phyloP scores from a whole-genome alignment of 1,140 invertebrate genomes.

The Caenorhabditis remanei region DNA sequence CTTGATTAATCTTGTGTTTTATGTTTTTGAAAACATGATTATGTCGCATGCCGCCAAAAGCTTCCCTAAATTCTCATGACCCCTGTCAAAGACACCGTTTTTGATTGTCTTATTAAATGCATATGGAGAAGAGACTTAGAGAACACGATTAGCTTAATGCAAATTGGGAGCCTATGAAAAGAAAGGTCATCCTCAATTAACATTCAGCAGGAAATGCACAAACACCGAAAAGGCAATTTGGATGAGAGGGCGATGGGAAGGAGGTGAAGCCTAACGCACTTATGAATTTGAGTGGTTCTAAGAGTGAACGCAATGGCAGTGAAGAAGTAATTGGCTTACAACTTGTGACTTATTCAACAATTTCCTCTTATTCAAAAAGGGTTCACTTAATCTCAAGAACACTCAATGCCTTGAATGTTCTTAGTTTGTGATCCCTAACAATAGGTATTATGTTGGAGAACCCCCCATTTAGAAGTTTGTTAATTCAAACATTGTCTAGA shows the following conservation, averaged over 20 bases:
- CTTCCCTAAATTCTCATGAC: neutral
- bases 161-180: conserved; percentile 36
- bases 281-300: conserved; percentile 47
- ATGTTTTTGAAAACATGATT: neutral
- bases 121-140: neutral
- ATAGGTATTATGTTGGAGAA: too few relatives aligned
- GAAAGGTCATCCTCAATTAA: conserved; percentile 54
- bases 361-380: conserved; percentile 37
- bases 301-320: conserved; percentile 11
- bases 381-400: conserved; percentile 16
- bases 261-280: conserved; percentile 50
- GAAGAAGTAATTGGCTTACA: conserved; percentile 43
- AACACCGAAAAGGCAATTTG: conserved; percentile 50
- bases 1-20: neutral
- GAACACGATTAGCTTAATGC: conserved; percentile 9
- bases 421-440: too few relatives aligned
- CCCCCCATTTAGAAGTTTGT: too few relatives aligned
- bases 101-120: neutral
- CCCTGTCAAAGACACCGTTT: conserved; percentile 6
- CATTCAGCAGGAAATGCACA: conserved; percentile 54
- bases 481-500: too few relatives aligned
- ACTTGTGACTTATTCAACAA: conserved; percentile 52
- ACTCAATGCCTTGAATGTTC: too few relatives aligned
- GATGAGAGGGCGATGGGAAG: neutral
- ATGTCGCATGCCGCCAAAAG: conserved; percentile 9